Evolutionary conservation across 2,113 vertebrate species (phyloP).

Genomic region (Proteles cristata): DNA sequence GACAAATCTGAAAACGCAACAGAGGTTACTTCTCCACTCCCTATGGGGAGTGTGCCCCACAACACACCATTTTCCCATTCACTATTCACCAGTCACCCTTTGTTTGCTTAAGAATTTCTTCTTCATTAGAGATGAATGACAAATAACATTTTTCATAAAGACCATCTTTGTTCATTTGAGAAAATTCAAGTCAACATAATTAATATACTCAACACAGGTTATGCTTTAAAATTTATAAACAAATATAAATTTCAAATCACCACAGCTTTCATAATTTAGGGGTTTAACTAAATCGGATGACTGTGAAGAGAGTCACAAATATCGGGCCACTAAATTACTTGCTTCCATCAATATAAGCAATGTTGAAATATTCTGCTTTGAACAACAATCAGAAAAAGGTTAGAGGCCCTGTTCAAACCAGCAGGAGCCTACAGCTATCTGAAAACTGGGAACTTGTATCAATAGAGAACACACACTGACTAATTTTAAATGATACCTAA

Average conservation of each 20-base stretch:
- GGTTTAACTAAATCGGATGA: slow-evolving; percentile 18
- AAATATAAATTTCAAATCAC: slow-evolving; percentile 58
- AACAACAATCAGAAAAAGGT: slow-evolving; percentile 1
- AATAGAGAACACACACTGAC: background rate
- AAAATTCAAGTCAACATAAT: background rate
- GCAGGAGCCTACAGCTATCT: background rate
- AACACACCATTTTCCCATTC: background rate
- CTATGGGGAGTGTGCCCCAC: fast-evolving
- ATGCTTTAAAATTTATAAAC: slow-evolving; percentile 48
- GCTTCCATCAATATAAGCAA: slow-evolving; percentile 53
- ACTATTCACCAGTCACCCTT: background rate
- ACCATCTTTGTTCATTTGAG: slow-evolving; percentile 8
- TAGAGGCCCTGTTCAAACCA: background rate
- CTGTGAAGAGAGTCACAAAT: background rate
- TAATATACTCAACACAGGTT: slow-evolving; percentile 2
- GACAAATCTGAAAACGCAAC: background rate
- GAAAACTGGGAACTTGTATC: background rate
- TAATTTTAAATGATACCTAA: background rate
- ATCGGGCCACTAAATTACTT: background rate
- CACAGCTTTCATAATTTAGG: background rate
- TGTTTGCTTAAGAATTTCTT: slow-evolving; percentile 41
- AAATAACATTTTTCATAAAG: slow-evolving; percentile 8
- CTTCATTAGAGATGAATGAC: background rate
- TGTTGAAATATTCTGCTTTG: slow-evolving; percentile 23
- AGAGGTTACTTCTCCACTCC: background rate